Conservation (phyloP, 2,888 invertebrate species). For the Rotaria sp. region DNA sequence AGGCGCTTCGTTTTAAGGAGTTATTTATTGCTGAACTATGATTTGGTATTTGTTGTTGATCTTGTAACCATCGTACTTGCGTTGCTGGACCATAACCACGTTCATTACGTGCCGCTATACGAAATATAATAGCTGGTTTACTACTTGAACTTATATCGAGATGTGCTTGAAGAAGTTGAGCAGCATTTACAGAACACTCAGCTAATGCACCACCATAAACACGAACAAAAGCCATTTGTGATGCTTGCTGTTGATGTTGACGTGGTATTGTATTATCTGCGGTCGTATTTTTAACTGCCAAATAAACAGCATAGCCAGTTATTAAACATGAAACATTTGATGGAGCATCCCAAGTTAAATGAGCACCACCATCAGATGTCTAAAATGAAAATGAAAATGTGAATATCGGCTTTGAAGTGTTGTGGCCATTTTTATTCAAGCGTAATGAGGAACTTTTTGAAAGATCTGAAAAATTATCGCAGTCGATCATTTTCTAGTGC, state of each 20-base stretch:
- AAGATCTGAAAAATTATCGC: too few species aligned
- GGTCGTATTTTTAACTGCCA: conserved; percentile 68
- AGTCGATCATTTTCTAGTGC: too few species aligned
- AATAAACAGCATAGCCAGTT: conserved; percentile 91
- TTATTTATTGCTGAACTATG: neutral
- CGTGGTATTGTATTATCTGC: conserved; percentile 45
- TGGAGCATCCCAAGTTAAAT: conserved; percentile 95
- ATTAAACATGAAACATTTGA: conserved; percentile 70
- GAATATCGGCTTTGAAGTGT: too few species aligned
- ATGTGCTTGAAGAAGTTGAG: conserved; percentile 79
- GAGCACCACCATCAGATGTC: conserved; percentile 63
- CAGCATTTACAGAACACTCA: conserved; percentile 80
- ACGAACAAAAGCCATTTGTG: conserved; percentile 55
- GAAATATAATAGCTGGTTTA: conserved; percentile 93
- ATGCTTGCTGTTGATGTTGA: conserved; percentile 44
- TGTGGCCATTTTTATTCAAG: too few species aligned
- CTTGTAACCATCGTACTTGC: conserved; percentile 98
- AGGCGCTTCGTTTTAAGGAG: neutral
- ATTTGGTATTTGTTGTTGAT: neutral
- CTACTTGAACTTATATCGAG: conserved; percentile 73
- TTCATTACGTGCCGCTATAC: conserved; percentile 93
- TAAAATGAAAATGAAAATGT: neutral
- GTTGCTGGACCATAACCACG: conserved; percentile 98
- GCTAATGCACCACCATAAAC: conserved; percentile 89
- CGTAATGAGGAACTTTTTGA: too few species aligned